Conservation (phyloP, 2,888 invertebrate genomes). For the Pachymerium ferrugineum region DNA sequence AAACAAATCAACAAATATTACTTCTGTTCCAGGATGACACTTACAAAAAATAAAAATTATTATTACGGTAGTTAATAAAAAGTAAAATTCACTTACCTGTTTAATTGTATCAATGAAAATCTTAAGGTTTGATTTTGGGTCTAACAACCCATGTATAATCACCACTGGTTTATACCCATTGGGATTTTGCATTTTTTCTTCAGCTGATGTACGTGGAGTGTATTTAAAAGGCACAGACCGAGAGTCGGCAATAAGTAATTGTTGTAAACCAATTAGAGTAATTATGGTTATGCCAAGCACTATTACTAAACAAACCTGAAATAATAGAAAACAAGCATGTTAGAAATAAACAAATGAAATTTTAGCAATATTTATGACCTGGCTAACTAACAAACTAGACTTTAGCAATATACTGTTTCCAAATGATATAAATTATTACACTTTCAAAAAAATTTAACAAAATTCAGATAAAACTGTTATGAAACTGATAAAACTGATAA, state of each 20-base stretch:
- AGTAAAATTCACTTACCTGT: not conserved
- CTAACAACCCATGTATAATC: not conserved
- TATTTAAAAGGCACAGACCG: not conserved
- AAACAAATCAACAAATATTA: not conserved
- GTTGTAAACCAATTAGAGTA: not conserved
- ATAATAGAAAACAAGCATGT: no score
- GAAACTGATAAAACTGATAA: no score
- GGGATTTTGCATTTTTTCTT: not conserved
- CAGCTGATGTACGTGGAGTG: not conserved
- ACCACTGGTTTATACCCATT: not conserved
- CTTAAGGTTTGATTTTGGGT: not conserved
- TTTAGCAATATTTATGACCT: no score
- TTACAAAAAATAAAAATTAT: not conserved
- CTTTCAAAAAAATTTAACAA: no score
- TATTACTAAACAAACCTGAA: no score
- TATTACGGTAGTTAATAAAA: not conserved
- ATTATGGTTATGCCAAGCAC: not conserved
- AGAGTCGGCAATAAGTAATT: not conserved
- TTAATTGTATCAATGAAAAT: not conserved
- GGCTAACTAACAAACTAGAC: no score
- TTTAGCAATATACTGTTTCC: no score
- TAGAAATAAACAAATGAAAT: no score
- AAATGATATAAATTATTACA: no score
- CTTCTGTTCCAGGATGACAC: not conserved
- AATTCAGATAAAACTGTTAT: no score